Evolutionary conservation across 2,797 vertebrate species (phyloP).

Genomic region (Labeo calbasu): DNA sequence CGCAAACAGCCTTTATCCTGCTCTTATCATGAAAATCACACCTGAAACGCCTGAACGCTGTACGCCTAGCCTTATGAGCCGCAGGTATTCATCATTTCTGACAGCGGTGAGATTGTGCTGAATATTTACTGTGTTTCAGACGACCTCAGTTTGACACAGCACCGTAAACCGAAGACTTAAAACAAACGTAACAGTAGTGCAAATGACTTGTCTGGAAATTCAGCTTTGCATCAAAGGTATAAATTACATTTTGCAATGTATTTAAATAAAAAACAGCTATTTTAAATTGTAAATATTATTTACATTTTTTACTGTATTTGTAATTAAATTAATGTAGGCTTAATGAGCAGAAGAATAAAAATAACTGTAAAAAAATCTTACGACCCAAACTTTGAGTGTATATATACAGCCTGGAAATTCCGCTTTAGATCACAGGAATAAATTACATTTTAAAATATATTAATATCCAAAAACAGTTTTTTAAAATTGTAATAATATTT

Average conservation of each 20-base stretch:
- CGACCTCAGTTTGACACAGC: neutral
- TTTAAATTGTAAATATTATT: too few relatives aligned
- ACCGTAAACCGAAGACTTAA: neutral
- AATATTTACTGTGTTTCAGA: neutral
- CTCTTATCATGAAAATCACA: constrained; percentile 6
- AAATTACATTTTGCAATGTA: too few relatives aligned
- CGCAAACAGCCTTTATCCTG: constrained; percentile 27
- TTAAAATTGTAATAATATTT: too few relatives aligned
- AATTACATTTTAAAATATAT: too few relatives aligned
- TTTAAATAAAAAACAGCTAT: too few relatives aligned
- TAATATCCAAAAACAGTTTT: too few relatives aligned
- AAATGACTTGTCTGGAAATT: neutral
- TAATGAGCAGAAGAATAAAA: too few relatives aligned
- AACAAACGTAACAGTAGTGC: neutral
- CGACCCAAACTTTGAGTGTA: constrained; percentile 22
- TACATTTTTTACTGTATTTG: too few relatives aligned
- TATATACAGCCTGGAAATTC: too few relatives aligned
- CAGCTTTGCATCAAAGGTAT: neutral
- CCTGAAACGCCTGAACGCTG: neutral
- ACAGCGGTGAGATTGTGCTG: neutral
- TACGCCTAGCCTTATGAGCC: neutral
- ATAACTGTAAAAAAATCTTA: neutral
- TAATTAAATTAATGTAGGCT: too few relatives aligned
- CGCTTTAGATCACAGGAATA: too few relatives aligned
- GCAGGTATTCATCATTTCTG: neutral